Percentiles rank a stretch among this genome's conserved stretches.
Evolutionary conservation across 2,888 invertebrate genomes (phyloP).

Genomic region (Andrena camellia): DNA sequence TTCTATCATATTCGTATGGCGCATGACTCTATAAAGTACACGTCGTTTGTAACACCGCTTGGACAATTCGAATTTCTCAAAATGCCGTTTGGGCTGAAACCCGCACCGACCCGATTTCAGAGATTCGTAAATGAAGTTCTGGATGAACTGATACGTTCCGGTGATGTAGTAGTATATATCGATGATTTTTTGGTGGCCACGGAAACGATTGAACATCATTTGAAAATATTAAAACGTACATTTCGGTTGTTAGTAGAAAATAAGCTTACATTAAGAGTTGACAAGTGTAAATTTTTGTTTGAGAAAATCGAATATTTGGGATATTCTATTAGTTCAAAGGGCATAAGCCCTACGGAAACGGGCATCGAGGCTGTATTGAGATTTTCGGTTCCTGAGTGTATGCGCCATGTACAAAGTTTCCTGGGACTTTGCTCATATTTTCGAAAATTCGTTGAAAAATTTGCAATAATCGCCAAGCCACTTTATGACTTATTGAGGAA

Average conservation of each 20-base stretch:
- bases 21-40: no score
- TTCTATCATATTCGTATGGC: no score
- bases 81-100: no score
- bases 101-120: background rate
- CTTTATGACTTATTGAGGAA: background rate
- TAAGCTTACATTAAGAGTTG: background rate
- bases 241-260: background rate
- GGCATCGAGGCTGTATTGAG: background rate
- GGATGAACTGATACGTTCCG: background rate
- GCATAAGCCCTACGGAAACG: background rate
- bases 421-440: background rate
- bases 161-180: conserved; percentile 2
- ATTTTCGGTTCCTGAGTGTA: background rate
- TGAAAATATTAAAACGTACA: background rate
- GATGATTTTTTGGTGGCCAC: conserved; percentile 19
- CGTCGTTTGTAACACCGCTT: no score
- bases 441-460: background rate
- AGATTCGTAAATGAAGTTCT: background rate
- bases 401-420: background rate
- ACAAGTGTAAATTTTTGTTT: conserved; percentile 4
- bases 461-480: background rate
- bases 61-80: no score
- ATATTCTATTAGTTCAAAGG: background rate
- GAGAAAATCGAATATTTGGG: conserved; percentile 8
- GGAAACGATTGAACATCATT: background rate